Evolutionary conservation across 2,888 invertebrate species (phyloP).

Genomic region (Auanema sp.): DNA sequence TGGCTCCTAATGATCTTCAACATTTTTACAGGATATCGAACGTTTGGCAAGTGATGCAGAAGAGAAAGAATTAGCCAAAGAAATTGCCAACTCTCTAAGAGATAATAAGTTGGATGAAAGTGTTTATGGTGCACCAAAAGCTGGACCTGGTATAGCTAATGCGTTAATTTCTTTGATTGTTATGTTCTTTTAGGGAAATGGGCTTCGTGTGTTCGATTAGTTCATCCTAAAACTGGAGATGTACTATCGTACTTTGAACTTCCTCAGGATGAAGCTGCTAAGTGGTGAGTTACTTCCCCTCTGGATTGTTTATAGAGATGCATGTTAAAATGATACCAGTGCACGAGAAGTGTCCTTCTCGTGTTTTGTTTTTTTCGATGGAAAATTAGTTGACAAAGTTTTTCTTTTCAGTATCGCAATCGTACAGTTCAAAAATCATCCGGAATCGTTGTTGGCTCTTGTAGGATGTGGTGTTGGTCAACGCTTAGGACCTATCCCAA

Average conservation of each 20-base stretch:
- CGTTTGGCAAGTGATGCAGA: conserved; percentile 89
- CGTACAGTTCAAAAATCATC: conserved; percentile 77
- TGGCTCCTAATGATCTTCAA: neutral
- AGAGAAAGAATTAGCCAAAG: conserved; percentile 87
- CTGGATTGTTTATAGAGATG: conserved; percentile 1
- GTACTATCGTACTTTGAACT: conserved; percentile 80
- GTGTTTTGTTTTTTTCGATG: neutral
- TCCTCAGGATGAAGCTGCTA: conserved; percentile 94
- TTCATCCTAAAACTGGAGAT: conserved; percentile 81
- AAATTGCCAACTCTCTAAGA: conserved; percentile 94
- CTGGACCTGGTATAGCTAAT: conserved; percentile 65
- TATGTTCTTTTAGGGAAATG: conserved; percentile 78
- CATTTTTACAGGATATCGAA: conserved; percentile 78
- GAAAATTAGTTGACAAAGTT: conserved; percentile 7
- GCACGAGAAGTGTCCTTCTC: neutral
- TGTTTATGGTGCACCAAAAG: conserved; percentile 93
- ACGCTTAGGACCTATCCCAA: conserved; percentile 77
- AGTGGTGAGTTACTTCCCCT: conserved; percentile 70
- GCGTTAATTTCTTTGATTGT: neutral
- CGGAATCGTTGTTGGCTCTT: conserved; percentile 74
- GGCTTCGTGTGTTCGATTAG: conserved; percentile 79
- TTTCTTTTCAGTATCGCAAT: conserved; percentile 70
- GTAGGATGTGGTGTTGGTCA: conserved; percentile 90
- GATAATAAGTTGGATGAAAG: conserved; percentile 87
- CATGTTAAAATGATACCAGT: neutral